Evolutionary conservation across 2,113 vertebrate species (phyloP), one percentile per base, ranked within the genome.

Genomic region (Solea senegalensis): DNA sequence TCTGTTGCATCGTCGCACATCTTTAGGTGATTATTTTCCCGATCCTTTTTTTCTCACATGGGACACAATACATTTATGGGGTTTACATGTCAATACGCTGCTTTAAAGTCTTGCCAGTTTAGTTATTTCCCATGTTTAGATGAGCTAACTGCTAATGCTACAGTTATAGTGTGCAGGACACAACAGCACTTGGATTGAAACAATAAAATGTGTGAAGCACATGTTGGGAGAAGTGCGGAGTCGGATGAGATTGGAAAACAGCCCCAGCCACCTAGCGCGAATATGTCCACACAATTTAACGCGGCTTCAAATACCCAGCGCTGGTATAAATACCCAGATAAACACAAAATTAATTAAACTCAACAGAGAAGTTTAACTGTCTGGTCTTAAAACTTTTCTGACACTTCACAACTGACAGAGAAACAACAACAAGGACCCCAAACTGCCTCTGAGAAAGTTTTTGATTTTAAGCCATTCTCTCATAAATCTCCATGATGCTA

Each of bases 11-110:
- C 65, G 52, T 69, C 62, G 59, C 63, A 92, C 90, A 93, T 91
- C 86, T 91, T 93, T 89, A 54, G 72, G 54, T 80, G 63, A 92
- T 92, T 92, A 92, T 74, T 83, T 21, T 64, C 61, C 56, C 41
- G 65, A 34, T 28, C 55, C 59, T 68, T 70, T 54, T 61, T 74
- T 28, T 61, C 16, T 43, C 76, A 57, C 76, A 67, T 52, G 55
- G n/a, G n/a, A n/a, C n/a, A n/a, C n/a, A n/a, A n/a, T n/a, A n/a
- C n/a, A n/a, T n/a, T n/a, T n/a, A n/a, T n/a, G n/a, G n/a, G 41
- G 74, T 71, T 5, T 28, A 2, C 65, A 53, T 69, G 78, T 76
- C 70, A 56, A 49, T 44, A 48, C 2, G n/a, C 48, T 56, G 21
- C 84, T 88, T 74, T 91, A 10, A 90, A 77, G 72, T 85, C 68